Evolutionary conservation across 2,888 invertebrate species (phyloP).

Genomic region (Caprella mutica): DNA sequence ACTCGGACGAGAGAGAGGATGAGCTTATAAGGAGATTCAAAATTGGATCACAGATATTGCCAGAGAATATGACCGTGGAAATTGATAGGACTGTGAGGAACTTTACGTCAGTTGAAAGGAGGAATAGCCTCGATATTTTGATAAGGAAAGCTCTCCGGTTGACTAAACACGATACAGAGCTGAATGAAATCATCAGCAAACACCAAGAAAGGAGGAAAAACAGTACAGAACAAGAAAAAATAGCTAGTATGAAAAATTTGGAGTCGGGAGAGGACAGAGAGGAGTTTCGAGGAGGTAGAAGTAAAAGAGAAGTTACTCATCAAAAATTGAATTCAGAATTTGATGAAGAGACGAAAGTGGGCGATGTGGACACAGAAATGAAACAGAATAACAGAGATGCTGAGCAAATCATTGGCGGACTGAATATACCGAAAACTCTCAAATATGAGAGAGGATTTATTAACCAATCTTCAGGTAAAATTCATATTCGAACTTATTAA

Average conservation of each 20-base stretch:
- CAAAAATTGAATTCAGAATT: not conserved
- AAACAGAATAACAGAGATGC: not conserved
- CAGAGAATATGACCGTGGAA: too few species aligned
- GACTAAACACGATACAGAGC: not conserved
- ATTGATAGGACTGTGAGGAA: too few species aligned
- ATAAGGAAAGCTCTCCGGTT: not conserved
- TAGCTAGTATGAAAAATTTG: not conserved
- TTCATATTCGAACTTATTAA: too few species aligned
- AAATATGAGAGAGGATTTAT: constrained; percentile 42
- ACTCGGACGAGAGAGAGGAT: too few species aligned
- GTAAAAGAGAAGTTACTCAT: not conserved
- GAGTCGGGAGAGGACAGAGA: not conserved
- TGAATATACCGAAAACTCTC: constrained; percentile 18
- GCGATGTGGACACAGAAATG: not conserved
- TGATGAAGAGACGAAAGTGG: not conserved
- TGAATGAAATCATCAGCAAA: not conserved
- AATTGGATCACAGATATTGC: too few species aligned
- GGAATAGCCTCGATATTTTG: not conserved
- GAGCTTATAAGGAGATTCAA: too few species aligned
- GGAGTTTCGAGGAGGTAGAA: not conserved
- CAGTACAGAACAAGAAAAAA: not conserved
- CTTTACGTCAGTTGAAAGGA: not conserved
- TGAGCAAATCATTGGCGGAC: not conserved
- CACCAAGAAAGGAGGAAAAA: not conserved
- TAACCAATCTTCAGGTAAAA: constrained; percentile 50